Base-by-base conservation (phyloP, 2,888 invertebrate species). In the Drosophila peninsularis region DNA sequence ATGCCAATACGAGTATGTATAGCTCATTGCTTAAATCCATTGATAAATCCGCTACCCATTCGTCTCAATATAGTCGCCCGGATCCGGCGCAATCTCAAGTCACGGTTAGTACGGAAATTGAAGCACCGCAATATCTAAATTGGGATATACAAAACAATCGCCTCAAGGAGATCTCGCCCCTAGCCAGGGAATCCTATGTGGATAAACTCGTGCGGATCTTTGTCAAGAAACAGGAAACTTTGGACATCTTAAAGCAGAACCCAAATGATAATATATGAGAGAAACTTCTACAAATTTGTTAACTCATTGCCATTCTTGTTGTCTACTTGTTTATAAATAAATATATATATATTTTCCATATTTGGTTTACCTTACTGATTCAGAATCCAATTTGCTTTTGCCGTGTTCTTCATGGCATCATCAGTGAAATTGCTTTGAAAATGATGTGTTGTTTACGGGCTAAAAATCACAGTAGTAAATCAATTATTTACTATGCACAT, bases 101-200 rank as follows among this genome's bases (percentile, higher is more conserved):
- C 52, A 41, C 30, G 19, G 17, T 10, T 13, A 17, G n/a, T 11
- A 5, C 53, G 11, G 32, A 41, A 13, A 57, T 81, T 58, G 73
- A 58, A 17, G 68, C 57, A 24, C 83, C 88, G 5, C 56, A 49
- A 27, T 88, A 63, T 61, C 55, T 83, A 19, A 86, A 66, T 36
- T 85, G 86, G 83, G 83, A 85, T 53, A 53, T 86, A 2, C 13
- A 61, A 6, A 63, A 65, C 11, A 67, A 72, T 0, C 44, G 54
- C 7, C 68, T 83, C 0, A 54, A 69, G 10, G 19, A 62, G n/a
- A 34, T 54, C 41, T 75, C 79, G 36, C 24, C 47, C 3, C 14
- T 21, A 2, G 66, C 55, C 10, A 80, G 69, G 60, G 71, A 80
- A 3, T 70, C 56, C 1, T 88, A 85, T 54, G 44, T 88, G 36